Conservation (phyloP, 1,140 invertebrate species). For the Agrypnia vestita region DNA sequence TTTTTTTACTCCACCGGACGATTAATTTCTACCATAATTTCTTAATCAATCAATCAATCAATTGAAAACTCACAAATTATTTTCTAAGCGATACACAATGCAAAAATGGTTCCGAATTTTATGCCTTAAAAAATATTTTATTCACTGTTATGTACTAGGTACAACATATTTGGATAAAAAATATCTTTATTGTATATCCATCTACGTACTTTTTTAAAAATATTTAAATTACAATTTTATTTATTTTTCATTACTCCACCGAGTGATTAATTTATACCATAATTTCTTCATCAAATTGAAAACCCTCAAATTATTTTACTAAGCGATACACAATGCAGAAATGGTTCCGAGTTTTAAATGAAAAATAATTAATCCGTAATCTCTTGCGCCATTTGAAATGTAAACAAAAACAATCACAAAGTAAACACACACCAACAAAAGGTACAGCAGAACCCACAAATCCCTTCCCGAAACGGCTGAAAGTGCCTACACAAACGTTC, state of each 20-base stretch:
- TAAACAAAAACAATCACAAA: conserved; percentile 62
- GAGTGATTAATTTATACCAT: too few relatives aligned
- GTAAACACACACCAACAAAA: conserved; percentile 58
- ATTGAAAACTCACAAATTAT: neutral
- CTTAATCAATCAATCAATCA: too few relatives aligned
- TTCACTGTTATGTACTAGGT: too few relatives aligned
- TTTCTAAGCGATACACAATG: conserved; percentile 35
- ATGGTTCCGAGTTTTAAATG: conserved; percentile 48
- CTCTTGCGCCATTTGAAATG: conserved; percentile 60
- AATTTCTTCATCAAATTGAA: neutral
- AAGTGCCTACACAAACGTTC: conserved; percentile 51
- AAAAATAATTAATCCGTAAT: conserved; percentile 60
- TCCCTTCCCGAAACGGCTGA: conserved; percentile 30
- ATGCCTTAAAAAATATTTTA: too few relatives aligned
- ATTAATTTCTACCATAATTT: neutral
- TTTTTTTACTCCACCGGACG: too few relatives aligned
- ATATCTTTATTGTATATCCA: too few relatives aligned
- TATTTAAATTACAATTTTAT: too few relatives aligned
- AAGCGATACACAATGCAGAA: conserved; percentile 39
- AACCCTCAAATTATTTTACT: neutral
- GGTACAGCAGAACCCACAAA: conserved; percentile 54
- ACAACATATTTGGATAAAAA: too few relatives aligned
- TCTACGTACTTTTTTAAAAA: too few relatives aligned
- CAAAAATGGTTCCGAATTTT: conserved; percentile 28
- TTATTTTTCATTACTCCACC: too few relatives aligned